A percentile compares a stretch with the other conserved stretches of the same genome.
phyloP scores from a whole-genome alignment of 92 coral and sea anemone species.

The Anthopleura xanthogrammica region DNA sequence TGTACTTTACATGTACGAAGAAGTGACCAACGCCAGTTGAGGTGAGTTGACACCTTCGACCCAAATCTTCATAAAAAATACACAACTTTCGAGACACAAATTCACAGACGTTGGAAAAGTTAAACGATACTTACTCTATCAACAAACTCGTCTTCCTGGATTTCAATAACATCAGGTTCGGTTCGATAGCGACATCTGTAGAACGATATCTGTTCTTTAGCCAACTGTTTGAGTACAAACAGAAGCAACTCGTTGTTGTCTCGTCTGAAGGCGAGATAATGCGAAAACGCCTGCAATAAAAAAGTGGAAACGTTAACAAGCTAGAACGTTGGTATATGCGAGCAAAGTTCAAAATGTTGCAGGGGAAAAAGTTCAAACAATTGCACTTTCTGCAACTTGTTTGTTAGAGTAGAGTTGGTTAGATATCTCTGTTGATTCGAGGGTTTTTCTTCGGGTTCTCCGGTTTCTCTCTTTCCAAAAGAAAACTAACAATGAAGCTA shows the following conservation, averaged over 20 bases:
- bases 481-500: no score
- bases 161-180: constrained; percentile 86
- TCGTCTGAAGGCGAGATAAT: constrained; percentile 87
- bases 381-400: no score
- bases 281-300: constrained; percentile 75
- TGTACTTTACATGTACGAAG: no score
- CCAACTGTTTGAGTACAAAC: constrained; percentile 89
- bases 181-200: constrained; percentile 80
- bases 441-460: no score
- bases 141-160: constrained; percentile 87
- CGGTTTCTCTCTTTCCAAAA: no score
- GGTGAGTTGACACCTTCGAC: no score
- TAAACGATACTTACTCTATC: constrained; percentile 75
- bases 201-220: constrained; percentile 84
- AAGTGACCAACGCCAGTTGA: no score
- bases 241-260: constrained; percentile 94
- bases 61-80: no score
- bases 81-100: neutral
- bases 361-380: no score
- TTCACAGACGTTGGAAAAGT: neutral
- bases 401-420: no score
- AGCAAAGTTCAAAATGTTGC: no score
- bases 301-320: neutral
- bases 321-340: neutral
- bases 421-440: no score